Conservation (phyloP, 2,888 invertebrate species). For the Muschampia plurimacula region DNA sequence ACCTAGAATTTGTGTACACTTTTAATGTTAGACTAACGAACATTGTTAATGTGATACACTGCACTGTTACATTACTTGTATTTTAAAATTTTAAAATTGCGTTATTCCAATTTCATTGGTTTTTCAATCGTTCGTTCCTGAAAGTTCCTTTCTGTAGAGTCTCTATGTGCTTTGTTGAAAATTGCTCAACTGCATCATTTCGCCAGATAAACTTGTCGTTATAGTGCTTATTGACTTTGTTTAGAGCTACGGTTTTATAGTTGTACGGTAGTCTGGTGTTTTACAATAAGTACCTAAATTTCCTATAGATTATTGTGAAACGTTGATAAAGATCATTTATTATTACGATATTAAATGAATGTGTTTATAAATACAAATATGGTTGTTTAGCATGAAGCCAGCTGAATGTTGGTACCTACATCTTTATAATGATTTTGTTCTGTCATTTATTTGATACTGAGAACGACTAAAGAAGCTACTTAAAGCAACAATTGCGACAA, state of each 20-base stretch:
- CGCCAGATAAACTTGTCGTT: slow-evolving; percentile 52
- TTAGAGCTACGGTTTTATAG: slow-evolving; percentile 23
- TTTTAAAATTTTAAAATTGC: slow-evolving; percentile 68
- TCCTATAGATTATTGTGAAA: slow-evolving; percentile 30
- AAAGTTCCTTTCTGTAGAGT: slow-evolving; percentile 68
- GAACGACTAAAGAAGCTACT: not conserved
- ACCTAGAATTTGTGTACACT: slow-evolving; percentile 65
- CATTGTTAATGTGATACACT: slow-evolving; percentile 76
- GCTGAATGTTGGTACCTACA: not conserved
- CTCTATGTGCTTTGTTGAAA: slow-evolving; percentile 70
- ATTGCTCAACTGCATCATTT: slow-evolving; percentile 78
- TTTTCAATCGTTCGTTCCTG: slow-evolving; percentile 78
- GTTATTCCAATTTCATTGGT: slow-evolving; percentile 61
- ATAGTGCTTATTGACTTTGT: slow-evolving; percentile 28
- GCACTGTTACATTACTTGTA: slow-evolving; percentile 71
- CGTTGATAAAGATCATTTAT: slow-evolving; percentile 32
- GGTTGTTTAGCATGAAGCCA: slow-evolving; percentile 20
- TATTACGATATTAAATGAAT: slow-evolving; percentile 32
- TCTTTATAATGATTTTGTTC: not conserved
- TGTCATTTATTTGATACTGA: not conserved
- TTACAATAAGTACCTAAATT: slow-evolving; percentile 21
- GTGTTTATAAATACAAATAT: slow-evolving; percentile 28
- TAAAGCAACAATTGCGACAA: not conserved
- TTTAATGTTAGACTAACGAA: slow-evolving; percentile 68
- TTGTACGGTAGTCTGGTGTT: slow-evolving; percentile 25